phyloP scores from a whole-genome alignment of 2,888 invertebrate genomes.

The Unio delphinus region DNA sequence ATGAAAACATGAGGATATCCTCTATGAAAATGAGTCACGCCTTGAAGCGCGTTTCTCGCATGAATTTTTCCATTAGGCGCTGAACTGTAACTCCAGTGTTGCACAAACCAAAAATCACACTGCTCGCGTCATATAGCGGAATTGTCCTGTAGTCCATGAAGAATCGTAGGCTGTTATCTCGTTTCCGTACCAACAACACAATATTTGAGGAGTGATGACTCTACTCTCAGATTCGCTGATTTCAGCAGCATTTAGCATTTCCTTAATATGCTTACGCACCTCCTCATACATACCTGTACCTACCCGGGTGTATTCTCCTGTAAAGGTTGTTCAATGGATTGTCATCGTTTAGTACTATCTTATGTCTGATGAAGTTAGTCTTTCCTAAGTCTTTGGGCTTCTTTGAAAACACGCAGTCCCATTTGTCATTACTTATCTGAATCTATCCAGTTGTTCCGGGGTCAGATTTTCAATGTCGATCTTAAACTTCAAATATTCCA shows the following conservation, averaged over 20 bases:
- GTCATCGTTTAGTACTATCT: neutral
- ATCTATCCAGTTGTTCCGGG: too few relatives aligned
- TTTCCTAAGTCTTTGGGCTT: conserved; percentile 1
- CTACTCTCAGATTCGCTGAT: neutral
- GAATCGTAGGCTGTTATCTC: neutral
- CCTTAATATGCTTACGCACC: conserved; percentile 1
- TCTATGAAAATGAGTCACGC: too few relatives aligned
- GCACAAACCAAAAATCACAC: too few relatives aligned
- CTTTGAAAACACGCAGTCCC: conserved; percentile 4
- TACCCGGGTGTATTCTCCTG: conserved; percentile 3
- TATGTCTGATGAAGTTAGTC: neutral
- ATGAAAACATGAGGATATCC: too few relatives aligned
- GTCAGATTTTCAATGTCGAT: too few relatives aligned
- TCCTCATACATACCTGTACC: conserved; percentile 9
- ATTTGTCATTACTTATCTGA: conserved; percentile 7
- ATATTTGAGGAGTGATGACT: neutral
- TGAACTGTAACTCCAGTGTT: too few relatives aligned
- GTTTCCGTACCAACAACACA: conserved; percentile 7
- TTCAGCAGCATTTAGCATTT: conserved; percentile 5
- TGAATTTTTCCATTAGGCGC: too few relatives aligned
- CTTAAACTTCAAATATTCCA: too few relatives aligned
- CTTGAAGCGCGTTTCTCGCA: too few relatives aligned
- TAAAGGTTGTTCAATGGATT: conserved; percentile 7
- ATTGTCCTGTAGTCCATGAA: too few relatives aligned
- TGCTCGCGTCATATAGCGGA: too few relatives aligned